Evolutionary conservation across 2,113 vertebrate genomes (phyloP).

Genomic region (Oncorhynchus kisutch): DNA sequence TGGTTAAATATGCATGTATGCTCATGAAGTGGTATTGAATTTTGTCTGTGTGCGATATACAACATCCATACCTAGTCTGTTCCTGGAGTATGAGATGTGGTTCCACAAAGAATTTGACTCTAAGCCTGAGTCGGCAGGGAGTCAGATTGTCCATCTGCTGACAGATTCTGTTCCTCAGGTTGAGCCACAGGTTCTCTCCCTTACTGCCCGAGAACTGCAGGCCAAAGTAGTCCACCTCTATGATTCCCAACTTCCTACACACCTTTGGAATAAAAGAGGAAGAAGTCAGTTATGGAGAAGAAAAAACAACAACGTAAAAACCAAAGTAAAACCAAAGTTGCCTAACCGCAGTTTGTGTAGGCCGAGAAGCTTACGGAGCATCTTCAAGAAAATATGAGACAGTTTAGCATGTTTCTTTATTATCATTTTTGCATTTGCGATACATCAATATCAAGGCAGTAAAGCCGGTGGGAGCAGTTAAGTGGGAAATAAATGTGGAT

Average conservation of each 20-base stretch:
- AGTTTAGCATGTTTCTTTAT: not conserved
- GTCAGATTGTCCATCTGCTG: slow-evolving; percentile 95
- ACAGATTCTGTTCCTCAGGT: slow-evolving; percentile 95
- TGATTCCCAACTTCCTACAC: slow-evolving; percentile 93
- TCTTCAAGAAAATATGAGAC: not conserved
- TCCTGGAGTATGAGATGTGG: slow-evolving; percentile 97
- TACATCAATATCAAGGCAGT: not conserved
- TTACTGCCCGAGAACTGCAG: slow-evolving; percentile 95
- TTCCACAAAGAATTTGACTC: slow-evolving; percentile 98
- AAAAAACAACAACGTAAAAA: not conserved
- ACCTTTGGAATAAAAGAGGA: slow-evolving; percentile 75
- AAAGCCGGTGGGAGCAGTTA: not conserved
- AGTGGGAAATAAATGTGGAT: not conserved
- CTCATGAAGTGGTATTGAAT: not conserved
- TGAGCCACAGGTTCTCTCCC: slow-evolving; percentile 96
- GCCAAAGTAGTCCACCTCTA: slow-evolving; percentile 97
- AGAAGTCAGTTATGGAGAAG: not conserved
- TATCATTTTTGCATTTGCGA: no score
- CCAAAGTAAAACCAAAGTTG: no score
- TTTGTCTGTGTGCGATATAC: no score
- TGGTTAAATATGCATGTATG: not conserved
- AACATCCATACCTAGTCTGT: slow-evolving; percentile 85
- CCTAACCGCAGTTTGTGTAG: no score
- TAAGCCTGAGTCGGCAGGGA: slow-evolving; percentile 89
- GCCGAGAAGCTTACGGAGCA: no score